Evolutionary conservation across 1,140 invertebrate genomes (phyloP).

Genomic region (Drosophila triauraria): DNA sequence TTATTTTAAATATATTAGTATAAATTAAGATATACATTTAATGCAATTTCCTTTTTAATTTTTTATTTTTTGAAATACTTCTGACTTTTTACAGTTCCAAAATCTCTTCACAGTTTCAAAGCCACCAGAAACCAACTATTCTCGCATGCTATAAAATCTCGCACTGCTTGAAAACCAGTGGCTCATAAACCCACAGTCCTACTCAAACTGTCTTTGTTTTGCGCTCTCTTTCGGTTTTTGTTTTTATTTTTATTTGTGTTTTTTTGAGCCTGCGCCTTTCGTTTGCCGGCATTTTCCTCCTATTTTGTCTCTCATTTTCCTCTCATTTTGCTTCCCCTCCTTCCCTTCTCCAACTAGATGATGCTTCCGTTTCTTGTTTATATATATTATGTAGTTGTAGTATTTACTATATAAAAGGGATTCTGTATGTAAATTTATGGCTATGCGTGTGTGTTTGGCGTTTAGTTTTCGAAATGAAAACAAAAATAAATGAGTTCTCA

Average conservation of each 20-base stretch:
- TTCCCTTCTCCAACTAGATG: background rate
- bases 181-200: background rate
- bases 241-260: background rate
- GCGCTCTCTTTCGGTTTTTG: conserved; percentile 4
- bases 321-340: background rate
- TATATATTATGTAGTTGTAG: conserved; percentile 12
- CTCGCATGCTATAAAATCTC: conserved; percentile 48
- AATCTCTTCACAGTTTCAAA: conserved; percentile 17
- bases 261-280: conserved; percentile 50
- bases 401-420: conserved; percentile 26
- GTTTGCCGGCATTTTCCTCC: conserved; percentile 63
- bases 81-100: background rate
- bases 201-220: conserved; percentile 32
- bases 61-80: too few species aligned
- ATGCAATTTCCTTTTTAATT: background rate
- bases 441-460: conserved; percentile 13
- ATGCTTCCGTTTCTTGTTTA: conserved; percentile 71
- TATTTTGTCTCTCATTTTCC: conserved; percentile 7
- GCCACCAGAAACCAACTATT: conserved; percentile 4
- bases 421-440: conserved; percentile 21
- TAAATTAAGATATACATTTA: background rate
- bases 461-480: conserved; percentile 32
- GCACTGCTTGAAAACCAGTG: conserved; percentile 15
- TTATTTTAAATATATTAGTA: background rate
- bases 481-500: conserved; percentile 59